Evolutionary conservation across 1,140 invertebrate genomes (phyloP).

Genomic region (Pseudachorutes palmiensis): DNA sequence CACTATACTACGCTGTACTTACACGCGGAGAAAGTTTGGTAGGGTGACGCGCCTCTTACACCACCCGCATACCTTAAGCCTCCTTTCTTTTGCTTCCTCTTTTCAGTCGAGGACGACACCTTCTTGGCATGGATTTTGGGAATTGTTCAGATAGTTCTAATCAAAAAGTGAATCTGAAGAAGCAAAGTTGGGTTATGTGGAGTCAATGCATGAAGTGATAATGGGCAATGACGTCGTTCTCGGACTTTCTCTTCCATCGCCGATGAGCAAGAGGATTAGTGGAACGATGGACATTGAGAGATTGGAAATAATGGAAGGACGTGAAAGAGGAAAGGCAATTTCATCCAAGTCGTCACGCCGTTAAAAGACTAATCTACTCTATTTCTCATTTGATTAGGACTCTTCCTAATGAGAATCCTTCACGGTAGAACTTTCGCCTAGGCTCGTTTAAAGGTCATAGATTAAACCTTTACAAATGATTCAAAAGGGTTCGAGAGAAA

Average conservation of each 20-base stretch:
- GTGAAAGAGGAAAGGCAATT: slow-evolving; percentile 1
- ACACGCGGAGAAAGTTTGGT: too few species aligned
- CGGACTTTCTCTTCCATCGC: not conserved
- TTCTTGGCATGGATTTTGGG: too few species aligned
- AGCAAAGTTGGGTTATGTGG: not conserved
- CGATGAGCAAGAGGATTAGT: not conserved
- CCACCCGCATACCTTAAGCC: too few species aligned
- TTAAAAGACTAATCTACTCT: slow-evolving; percentile 11
- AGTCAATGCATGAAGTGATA: not conserved
- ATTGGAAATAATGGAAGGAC: not conserved
- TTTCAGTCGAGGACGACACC: too few species aligned
- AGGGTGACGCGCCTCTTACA: too few species aligned
- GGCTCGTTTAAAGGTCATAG: too few species aligned
- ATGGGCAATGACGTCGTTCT: not conserved
- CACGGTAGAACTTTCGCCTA: too few species aligned
- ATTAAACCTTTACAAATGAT: too few species aligned
- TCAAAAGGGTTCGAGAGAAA: too few species aligned
- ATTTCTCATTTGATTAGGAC: slow-evolving; percentile 10
- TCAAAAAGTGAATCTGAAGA: not conserved
- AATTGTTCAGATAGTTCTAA: too few species aligned
- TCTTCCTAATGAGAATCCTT: slow-evolving; percentile 3
- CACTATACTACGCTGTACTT: too few species aligned
- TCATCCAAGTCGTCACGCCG: not conserved
- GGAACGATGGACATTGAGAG: not conserved
- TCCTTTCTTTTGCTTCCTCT: too few species aligned